Base-by-base conservation (phyloP, 2,113 vertebrate species). In the Chaetops frenatus region DNA sequence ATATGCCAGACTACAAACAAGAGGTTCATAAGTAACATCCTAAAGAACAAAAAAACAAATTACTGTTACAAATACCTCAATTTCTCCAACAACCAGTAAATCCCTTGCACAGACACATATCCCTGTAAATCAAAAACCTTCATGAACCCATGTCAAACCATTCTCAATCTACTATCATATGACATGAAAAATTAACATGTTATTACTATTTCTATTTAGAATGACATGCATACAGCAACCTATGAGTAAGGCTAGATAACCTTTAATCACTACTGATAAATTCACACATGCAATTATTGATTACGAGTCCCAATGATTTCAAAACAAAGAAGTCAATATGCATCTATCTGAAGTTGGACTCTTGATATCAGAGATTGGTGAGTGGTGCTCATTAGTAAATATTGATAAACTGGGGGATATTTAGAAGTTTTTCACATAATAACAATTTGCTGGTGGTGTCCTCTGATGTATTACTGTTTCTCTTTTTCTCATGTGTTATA, bases 11-110 rank as follows among this genome's bases (percentile, higher is more conserved):
- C 50, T 92, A 57, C 82, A 96, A 28, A 84, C 2, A 73, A 66
- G 81, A 90, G 27, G 28, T 24, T 97, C 73, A 60, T 90, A 73
- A 79, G 93, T 97, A 61, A 94, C 35, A 45, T 94, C 88, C 65
- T 96, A 19, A 51, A 72, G 76, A 36, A 71, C 3, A 91, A 90
- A 29, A 31, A 56, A 17, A 47, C 2, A 11, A 50, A 35, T 90
- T 79, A 20, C 40, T 84, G 2, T 19, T 56, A n/a, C 11, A 45
- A 64, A 2, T 79, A 44, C 24, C 6, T 62, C 7, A 15, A 40
- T 13, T 23, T 74, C 33, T 19, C 17, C 48, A 77, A 23, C 8
- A 86, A 9, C 8, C 44, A 64, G 6, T 58, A 66, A 83, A 70
- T 28, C 3, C 23, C 22, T 60, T 64, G 29, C 19, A 91, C 20